Evolutionary conservation across 2,797 vertebrate species (phyloP), one percentile per base, ranked within the genome.

Genomic region (Podargus strigoides): DNA sequence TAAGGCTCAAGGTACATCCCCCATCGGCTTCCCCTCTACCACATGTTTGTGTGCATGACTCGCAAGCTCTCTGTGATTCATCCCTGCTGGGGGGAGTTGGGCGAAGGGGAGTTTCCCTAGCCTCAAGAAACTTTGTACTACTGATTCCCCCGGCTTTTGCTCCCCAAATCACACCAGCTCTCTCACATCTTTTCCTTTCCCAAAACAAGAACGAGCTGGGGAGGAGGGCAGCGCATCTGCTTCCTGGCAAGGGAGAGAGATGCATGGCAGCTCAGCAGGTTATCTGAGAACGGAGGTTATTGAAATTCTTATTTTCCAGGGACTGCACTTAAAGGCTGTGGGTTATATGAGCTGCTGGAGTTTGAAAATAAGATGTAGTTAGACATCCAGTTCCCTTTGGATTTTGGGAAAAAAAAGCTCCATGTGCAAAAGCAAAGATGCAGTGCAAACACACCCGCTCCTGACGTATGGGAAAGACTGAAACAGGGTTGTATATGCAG

Each of bases 301-400:
- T 88, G 87, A 94, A 95, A 95, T 91, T 85, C 80, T 56, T 93
- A 52, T 91, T 93, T 96, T 93, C 77, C 56, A 66, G 74, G 59
- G 36, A 69, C n/a, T 75, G 47, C 76, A 66, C 85, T 91, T 27
- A 90, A 95, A 82, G 32, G 19, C 70, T 94, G 30, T 41, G 49
- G 60, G 77, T 91, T 95, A n/a, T 84, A 36, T 59, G 79, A 92
- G 50, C 72, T 64, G 56, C 66, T 68, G 60, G 60, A 91, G 68
- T 85, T 92, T 80, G 87, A 82, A 93, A 93, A 91, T 23, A 89
- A 92, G 85, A 89, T 52, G 63, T 32, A 49, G 53, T 78, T 74
- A 80, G 58, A 84, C 49, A 76, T 23, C 42, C 52, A 34, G 15
- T 30, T 93, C 89, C 86, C 49, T 79, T 73, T 0, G 2, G 84